These are phyloP conservation scores for Ametastegia equiseti DNA, from an alignment of 2,888 invertebrate species.

Conservation along the genomic window DNA sequence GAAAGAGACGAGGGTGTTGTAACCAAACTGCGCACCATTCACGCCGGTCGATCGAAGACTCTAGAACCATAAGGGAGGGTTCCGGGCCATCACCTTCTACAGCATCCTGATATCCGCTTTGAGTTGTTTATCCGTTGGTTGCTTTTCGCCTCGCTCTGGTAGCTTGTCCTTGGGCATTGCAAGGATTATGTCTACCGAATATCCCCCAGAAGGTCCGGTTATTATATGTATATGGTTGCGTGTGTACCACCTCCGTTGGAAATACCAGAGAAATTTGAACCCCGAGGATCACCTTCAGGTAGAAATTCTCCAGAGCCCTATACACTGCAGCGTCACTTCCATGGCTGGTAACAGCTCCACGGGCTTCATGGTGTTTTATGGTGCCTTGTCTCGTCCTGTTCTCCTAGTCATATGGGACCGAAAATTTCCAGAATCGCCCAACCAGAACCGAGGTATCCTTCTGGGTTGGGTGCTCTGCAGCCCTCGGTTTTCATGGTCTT, in stretches of 20 bases:
- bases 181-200: not conserved
- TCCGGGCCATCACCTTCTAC: slow-evolving; percentile 44
- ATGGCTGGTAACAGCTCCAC: not conserved
- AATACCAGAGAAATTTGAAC: not conserved
- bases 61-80: slow-evolving; percentile 5
- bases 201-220: slow-evolving; percentile 7
- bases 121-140: slow-evolving; percentile 69
- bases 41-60: not conserved
- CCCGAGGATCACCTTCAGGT: not conserved
- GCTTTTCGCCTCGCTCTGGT: slow-evolving; percentile 58
- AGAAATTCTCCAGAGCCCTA: not conserved
- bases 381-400: slow-evolving; percentile 54
- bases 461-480: not conserved
- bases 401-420: slow-evolving; percentile 69
- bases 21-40: not conserved
- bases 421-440: slow-evolving; percentile 59
- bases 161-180: slow-evolving; percentile 54
- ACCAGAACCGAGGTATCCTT: slow-evolving; percentile 16
- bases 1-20: not conserved
- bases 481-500: slow-evolving; percentile 52
- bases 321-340: not conserved
- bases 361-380: not conserved
- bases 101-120: slow-evolving; percentile 62
- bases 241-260: slow-evolving; percentile 13
- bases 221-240: not conserved